phyloP scores from a whole-genome alignment of 2,797 vertebrate genomes.

The Ctenosaura bakeri region DNA sequence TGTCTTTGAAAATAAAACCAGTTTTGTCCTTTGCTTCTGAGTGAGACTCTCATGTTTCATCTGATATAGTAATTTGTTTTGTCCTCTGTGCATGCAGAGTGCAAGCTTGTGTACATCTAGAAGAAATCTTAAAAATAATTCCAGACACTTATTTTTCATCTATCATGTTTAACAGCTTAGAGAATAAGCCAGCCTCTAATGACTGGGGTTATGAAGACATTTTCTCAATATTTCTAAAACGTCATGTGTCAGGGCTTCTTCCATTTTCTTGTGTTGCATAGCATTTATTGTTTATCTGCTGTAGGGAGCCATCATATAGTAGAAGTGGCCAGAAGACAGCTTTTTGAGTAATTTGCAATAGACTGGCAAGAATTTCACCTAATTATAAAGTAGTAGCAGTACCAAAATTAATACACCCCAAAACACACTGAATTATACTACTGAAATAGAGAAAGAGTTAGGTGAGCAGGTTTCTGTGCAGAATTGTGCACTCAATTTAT shows the following conservation, averaged over 20 bases:
- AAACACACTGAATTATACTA: background rate
- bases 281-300: background rate
- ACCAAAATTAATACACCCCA: too few species aligned
- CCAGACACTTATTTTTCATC: background rate
- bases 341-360: background rate
- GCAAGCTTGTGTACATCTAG: background rate
- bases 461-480: background rate
- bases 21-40: slow-evolving; percentile 72
- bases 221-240: background rate
- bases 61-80: slow-evolving; percentile 12
- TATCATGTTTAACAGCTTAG: slow-evolving; percentile 17
- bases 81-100: slow-evolving; percentile 34
- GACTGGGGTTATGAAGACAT: background rate
- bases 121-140: background rate
- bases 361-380: background rate
- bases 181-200: background rate
- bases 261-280: background rate
- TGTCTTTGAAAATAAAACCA: slow-evolving; percentile 77
- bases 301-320: too few species aligned
- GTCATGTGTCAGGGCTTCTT: slow-evolving; percentile 1
- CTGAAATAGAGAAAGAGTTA: background rate
- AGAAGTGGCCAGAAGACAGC: background rate
- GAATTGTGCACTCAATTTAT: background rate
- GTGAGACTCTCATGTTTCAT: slow-evolving; percentile 57
- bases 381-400: background rate